Percentiles rank a stretch among this genome's conserved stretches.
Conservation (phyloP, 2,797 vertebrate species). For the Poeciliopsis turneri region DNA sequence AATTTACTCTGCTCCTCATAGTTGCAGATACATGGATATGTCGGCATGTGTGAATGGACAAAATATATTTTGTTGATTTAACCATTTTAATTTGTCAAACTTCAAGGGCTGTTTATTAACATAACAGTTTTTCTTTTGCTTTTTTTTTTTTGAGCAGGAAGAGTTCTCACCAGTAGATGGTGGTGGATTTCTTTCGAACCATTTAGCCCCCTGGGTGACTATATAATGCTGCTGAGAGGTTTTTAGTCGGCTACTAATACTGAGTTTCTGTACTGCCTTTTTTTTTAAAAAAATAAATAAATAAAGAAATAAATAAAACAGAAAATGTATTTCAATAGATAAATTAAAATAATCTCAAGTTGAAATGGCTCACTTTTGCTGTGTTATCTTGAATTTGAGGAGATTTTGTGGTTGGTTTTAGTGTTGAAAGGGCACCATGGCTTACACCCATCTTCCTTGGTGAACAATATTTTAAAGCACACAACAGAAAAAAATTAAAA, state of each 20-base stretch:
- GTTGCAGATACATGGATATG: no score
- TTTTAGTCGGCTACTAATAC: neutral
- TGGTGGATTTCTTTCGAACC: neutral
- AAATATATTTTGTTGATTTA: no score
- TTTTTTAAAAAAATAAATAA: no score
- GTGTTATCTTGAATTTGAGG: neutral
- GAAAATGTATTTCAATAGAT: neutral
- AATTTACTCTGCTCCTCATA: no score
- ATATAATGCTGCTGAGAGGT: neutral
- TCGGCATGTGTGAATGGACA: no score
- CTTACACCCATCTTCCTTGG: neutral
- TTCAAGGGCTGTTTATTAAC: no score
- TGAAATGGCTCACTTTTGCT: neutral
- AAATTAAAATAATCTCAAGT: neutral
- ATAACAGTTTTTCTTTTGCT: no score
- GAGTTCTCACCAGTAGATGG: no score
- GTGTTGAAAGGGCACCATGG: no score
- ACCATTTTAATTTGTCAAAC: no score
- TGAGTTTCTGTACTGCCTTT: neutral
- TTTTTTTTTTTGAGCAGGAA: no score
- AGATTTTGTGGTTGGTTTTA: neutral
- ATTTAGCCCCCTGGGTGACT: neutral
- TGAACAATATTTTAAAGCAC: neutral
- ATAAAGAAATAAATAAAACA: no score
- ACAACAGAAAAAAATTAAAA: neutral